A percentile compares a stretch with the other conserved stretches of the same genome.
These are phyloP conservation scores for Conus betulinus DNA, from an alignment of 1,140 invertebrate species.

Conservation along the genomic window DNA sequence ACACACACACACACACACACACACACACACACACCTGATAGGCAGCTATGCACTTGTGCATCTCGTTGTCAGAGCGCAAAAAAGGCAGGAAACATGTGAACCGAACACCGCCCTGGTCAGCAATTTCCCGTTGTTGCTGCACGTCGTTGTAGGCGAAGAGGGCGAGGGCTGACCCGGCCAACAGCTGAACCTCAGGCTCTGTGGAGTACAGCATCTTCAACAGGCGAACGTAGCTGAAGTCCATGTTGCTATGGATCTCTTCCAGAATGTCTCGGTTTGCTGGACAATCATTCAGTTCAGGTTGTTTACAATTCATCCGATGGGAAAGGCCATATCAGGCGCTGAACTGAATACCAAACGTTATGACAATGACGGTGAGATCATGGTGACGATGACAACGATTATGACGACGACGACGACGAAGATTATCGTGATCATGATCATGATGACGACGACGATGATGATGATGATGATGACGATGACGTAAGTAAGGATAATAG, in stretches of 20 bases:
- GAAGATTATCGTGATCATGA: no score
- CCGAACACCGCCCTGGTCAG: conserved; percentile 70
- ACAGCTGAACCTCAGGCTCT: conserved; percentile 64
- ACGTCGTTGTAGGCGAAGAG: conserved; percentile 74
- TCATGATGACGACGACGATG: no score
- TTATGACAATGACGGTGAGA: no score
- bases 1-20: background rate
- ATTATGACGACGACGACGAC: no score
- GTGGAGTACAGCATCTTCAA: conserved; percentile 70
- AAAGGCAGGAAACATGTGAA: conserved; percentile 73
- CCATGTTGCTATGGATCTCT: conserved; percentile 65
- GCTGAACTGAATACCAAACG: no score
- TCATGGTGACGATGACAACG: no score
- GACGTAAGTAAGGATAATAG: no score
- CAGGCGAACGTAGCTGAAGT: conserved; percentile 73
- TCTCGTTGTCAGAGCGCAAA: conserved; percentile 70
- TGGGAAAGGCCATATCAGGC: no score
- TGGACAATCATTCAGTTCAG: no score
- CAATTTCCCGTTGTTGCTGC: conserved; percentile 70
- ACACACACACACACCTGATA: conserved; percentile 67
- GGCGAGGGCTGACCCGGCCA: conserved; percentile 72
- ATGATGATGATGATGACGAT: no score
- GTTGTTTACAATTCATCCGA: no score
- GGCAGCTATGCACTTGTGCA: conserved; percentile 68
- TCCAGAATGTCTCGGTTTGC: conserved; percentile 67